Evolutionary conservation across 2,113 vertebrate genomes (phyloP).

Genomic region (Semnornis frantzii): DNA sequence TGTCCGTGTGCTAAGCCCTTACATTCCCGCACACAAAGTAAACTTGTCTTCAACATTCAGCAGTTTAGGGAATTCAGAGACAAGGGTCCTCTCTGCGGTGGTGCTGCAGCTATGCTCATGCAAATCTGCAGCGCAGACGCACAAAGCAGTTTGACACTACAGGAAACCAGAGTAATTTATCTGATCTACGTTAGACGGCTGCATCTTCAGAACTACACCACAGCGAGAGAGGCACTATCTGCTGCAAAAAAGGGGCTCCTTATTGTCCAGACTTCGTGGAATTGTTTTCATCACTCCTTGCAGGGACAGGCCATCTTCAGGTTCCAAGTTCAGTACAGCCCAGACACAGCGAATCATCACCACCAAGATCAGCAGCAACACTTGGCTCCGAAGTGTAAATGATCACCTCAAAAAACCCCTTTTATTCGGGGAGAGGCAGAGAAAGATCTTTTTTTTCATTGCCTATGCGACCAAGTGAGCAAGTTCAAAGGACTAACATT

Average conservation of each 20-base stretch:
- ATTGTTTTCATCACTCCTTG: slow-evolving; percentile 10
- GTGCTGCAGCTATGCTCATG: not conserved
- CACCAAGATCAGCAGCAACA: not conserved
- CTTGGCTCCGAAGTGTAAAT: not conserved
- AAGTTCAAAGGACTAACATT: slow-evolving; percentile 20
- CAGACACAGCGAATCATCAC: not conserved
- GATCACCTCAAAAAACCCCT: slow-evolving; percentile 8
- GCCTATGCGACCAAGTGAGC: slow-evolving; percentile 2
- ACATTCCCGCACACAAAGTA: not conserved
- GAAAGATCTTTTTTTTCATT: slow-evolving; percentile 5
- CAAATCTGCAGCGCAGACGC: not conserved
- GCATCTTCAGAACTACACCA: not conserved
- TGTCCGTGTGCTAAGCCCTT: not conserved
- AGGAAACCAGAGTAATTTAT: not conserved
- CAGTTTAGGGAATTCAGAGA: not conserved
- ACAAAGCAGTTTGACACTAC: not conserved
- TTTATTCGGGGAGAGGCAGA: slow-evolving; percentile 24
- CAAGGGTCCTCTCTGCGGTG: not conserved
- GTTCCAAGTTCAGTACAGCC: slow-evolving; percentile 36
- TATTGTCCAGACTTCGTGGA: slow-evolving; percentile 5
- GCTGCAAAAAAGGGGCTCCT: not conserved
- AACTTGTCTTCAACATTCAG: not conserved
- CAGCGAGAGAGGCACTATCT: not conserved
- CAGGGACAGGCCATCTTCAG: slow-evolving; percentile 50
- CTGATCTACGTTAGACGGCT: not conserved